A percentile compares a stretch with the other conserved stretches of the same genome.
Conservation (phyloP, 2,797 vertebrate genomes). For the Esox masquinongy region DNA sequence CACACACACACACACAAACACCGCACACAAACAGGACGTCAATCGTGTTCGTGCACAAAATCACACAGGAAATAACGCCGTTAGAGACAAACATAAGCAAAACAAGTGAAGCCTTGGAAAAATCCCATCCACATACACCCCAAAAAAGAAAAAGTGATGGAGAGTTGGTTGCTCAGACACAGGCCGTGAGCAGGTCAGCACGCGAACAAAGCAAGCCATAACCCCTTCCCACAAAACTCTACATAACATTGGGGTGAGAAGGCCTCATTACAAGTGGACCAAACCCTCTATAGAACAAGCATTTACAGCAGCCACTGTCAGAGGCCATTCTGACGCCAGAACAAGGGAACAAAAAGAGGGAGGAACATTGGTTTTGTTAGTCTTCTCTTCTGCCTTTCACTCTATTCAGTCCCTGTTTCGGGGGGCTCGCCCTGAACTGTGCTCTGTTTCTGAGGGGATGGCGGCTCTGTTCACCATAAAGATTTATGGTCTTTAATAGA, state of each 20-base stretch:
- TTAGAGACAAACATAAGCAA: constrained; percentile 14
- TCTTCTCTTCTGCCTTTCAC: constrained; percentile 53
- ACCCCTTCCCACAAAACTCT: constrained; percentile 54
- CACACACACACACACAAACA: constrained; percentile 16
- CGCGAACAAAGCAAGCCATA: constrained; percentile 41
- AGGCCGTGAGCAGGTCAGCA: constrained; percentile 58
- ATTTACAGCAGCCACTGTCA: constrained; percentile 43
- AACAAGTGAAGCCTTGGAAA: constrained; percentile 31
- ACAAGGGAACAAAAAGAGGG: constrained; percentile 53
- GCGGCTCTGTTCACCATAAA: constrained; percentile 63
- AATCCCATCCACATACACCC: constrained; percentile 14
- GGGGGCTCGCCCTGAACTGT: constrained; percentile 61
- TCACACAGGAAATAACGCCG: neutral
- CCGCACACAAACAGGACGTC: neutral
- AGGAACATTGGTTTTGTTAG: constrained; percentile 69
- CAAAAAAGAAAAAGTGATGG: constrained; percentile 17
- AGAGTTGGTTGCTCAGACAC: constrained; percentile 41
- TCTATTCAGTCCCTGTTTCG: constrained; percentile 60
- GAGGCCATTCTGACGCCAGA: constrained; percentile 35
- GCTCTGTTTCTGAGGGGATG: constrained; percentile 48
- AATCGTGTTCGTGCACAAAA: neutral
- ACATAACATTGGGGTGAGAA: constrained; percentile 65
- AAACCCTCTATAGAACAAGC: constrained; percentile 53
- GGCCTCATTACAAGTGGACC: constrained; percentile 47
- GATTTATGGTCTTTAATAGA: constrained; percentile 78